Conservation (phyloP, 2,888 invertebrate genomes). For the Melinaea menophilus region DNA sequence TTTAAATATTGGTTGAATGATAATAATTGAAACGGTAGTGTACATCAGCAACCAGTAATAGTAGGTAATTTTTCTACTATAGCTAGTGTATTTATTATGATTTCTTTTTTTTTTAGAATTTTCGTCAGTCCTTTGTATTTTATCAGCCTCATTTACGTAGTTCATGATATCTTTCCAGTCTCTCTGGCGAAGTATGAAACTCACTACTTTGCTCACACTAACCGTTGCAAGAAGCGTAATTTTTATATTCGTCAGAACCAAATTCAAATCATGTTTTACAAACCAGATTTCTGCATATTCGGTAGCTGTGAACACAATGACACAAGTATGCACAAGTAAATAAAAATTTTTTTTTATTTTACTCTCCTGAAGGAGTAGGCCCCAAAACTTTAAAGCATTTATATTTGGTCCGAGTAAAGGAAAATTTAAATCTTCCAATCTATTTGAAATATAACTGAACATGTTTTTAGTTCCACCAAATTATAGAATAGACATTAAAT, state of each 20-base stretch:
- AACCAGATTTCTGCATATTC: no score
- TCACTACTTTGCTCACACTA: conserved; percentile 54
- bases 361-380: conserved; percentile 55
- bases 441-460: conserved; percentile 43
- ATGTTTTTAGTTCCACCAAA: conserved; percentile 32
- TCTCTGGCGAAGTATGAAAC: conserved; percentile 56
- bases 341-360: conserved; percentile 45
- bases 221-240: conserved; percentile 62
- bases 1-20: conserved; percentile 39
- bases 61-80: conserved; percentile 41
- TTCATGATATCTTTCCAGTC: conserved; percentile 42
- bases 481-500: background rate
- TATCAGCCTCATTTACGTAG: conserved; percentile 42
- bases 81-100: conserved; percentile 51
- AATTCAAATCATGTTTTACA: no score
- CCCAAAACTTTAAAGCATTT: conserved; percentile 62
- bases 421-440: conserved; percentile 54
- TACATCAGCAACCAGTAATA: no score
- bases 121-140: conserved; percentile 42
- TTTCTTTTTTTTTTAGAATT: conserved; percentile 38
- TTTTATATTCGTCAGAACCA: conserved; percentile 39
- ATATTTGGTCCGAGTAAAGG: conserved; percentile 42
- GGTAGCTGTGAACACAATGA: no score
- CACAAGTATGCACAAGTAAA: conserved; percentile 44
- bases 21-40: no score